A percentile compares a stretch with the other conserved stretches of the same genome.
These are phyloP conservation scores for Heliconius melpomene DNA, from an alignment of 1,140 invertebrate species.

Conservation along the genomic window DNA sequence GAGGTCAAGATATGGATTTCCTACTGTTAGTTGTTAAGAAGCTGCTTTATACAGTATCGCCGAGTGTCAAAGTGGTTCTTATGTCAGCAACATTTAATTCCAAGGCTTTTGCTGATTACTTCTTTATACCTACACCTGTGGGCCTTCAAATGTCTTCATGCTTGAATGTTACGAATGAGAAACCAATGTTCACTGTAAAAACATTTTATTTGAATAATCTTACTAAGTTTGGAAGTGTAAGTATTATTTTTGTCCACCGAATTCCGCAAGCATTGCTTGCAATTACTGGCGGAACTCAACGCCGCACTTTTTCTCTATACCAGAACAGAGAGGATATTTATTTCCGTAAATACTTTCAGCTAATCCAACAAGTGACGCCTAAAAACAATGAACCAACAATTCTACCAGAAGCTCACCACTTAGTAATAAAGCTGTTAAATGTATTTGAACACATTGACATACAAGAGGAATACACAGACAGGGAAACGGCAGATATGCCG, in stretches of 20 bases:
- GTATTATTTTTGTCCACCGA: constrained; percentile 4
- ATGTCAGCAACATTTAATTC: constrained; percentile 95
- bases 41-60: constrained; percentile 87
- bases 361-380: constrained; percentile 78
- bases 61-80: constrained; percentile 88
- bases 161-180: constrained; percentile 85
- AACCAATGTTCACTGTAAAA: constrained; percentile 75
- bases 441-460: constrained; percentile 88
- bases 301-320: no score
- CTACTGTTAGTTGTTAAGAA: constrained; percentile 92
- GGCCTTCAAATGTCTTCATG: constrained; percentile 69
- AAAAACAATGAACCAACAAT: constrained; percentile 82
- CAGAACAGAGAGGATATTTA: no score
- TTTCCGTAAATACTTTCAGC: constrained; percentile 35
- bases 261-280: no score
- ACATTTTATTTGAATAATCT: constrained; percentile 88
- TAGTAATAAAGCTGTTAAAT: constrained; percentile 85
- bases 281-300: no score
- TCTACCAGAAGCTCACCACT: constrained; percentile 76
- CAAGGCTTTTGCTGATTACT: constrained; percentile 88
- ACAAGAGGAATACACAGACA: constrained; percentile 61
- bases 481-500: constrained; percentile 74
- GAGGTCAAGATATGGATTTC: constrained; percentile 96
- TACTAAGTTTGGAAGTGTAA: constrained; percentile 68
- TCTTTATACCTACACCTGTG: constrained; percentile 79